A percentile compares a stretch with the other conserved stretches of the same genome.
phyloP scores from a whole-genome alignment of 2,113 vertebrate species.

The Psephotus haematonotus region DNA sequence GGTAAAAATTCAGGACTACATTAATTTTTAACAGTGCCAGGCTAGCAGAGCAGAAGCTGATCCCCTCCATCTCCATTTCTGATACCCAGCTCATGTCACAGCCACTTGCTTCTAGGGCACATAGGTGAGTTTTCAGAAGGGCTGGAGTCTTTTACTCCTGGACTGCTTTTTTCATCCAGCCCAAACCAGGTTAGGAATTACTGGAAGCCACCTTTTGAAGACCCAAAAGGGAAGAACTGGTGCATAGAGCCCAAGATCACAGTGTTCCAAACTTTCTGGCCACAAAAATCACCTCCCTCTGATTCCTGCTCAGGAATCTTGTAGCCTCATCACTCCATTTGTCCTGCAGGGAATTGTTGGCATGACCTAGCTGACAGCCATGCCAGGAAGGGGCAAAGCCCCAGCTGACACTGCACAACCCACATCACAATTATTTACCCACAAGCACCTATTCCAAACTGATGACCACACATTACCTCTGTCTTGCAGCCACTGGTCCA shows the following conservation, averaged over 20 bases:
- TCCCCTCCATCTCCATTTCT: not conserved
- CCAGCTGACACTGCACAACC: not conserved
- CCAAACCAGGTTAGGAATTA: not conserved
- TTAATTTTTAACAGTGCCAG: not conserved
- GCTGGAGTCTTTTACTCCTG: not conserved
- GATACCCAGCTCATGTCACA: not conserved
- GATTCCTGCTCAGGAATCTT: not conserved
- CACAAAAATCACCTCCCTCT: not conserved
- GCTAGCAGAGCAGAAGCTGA: not conserved
- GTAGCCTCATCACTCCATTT: fast-evolving
- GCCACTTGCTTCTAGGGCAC: not conserved
- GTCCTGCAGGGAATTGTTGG: not conserved
- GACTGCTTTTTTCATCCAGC: not conserved
- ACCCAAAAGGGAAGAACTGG: not conserved
- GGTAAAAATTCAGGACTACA: not conserved
- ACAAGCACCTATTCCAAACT: not conserved
- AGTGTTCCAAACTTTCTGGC: not conserved
- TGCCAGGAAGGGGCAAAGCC: not conserved
- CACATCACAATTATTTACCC: fast-evolving
- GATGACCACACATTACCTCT: not conserved
- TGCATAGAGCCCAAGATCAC: not conserved
- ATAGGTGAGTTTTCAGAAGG: not conserved
- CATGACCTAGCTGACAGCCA: fast-evolving
- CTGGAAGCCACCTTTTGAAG: not conserved
- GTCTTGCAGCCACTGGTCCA: not conserved